phyloP scores from a whole-genome alignment of 2,797 vertebrate species.

The Aotus griseimembra region DNA sequence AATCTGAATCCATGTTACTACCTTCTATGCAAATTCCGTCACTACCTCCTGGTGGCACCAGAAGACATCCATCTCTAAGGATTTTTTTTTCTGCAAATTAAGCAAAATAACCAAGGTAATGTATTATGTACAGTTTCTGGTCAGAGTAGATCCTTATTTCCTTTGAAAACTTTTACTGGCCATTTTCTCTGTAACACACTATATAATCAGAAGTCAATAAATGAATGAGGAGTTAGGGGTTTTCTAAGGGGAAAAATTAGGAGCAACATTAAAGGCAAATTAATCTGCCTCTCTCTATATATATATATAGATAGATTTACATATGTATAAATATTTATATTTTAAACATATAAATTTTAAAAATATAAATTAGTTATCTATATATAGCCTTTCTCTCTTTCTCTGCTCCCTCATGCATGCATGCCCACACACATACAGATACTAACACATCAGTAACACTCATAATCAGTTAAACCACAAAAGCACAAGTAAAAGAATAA shows the following conservation, averaged over 20 bases:
- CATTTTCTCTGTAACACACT: neutral
- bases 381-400: too few species aligned
- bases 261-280: neutral
- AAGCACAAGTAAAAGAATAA: neutral
- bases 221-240: neutral
- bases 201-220: neutral
- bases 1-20: neutral
- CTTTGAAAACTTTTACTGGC: neutral
- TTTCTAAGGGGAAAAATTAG: neutral
- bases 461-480: neutral
- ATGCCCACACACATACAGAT: neutral
- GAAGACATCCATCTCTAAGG: neutral
- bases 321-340: too few species aligned
- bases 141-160: neutral
- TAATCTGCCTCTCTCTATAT: neutral
- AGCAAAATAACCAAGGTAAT: neutral
- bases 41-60: neutral
- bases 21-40: neutral
- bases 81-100: neutral
- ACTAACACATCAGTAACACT: neutral
- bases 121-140: neutral
- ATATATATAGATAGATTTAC: too few species aligned
- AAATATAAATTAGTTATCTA: too few species aligned
- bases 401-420: too few species aligned
- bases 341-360: too few species aligned